These are phyloP conservation scores for Hirudinaria manillensis DNA, from an alignment of 2,888 invertebrate species.

Conservation along the genomic window DNA sequence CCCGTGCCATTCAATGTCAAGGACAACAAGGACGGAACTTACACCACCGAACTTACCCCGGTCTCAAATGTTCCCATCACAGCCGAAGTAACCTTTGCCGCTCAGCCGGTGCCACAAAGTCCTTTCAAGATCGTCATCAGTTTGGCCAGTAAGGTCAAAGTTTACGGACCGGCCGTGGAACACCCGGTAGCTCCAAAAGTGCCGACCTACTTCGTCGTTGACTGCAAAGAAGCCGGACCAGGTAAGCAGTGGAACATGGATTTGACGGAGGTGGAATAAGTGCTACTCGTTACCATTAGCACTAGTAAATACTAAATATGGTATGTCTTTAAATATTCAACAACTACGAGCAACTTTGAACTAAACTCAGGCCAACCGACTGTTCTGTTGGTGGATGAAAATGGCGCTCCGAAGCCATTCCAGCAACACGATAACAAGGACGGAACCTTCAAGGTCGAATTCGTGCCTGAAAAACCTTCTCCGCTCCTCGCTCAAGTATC, in stretches of 20 bases:
- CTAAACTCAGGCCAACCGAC: constrained; percentile 22
- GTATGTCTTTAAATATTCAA: no score
- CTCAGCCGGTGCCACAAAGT: constrained; percentile 72
- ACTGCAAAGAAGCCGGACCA: constrained; percentile 75
- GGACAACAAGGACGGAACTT: constrained; percentile 70
- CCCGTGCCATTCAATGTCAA: constrained; percentile 72
- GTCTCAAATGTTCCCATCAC: constrained; percentile 62
- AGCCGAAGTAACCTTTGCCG: constrained; percentile 75
- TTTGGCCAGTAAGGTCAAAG: constrained; percentile 72
- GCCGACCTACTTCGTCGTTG: constrained; percentile 76
- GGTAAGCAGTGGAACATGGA: constrained; percentile 56
- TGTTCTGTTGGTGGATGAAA: not conserved
- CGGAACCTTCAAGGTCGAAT: constrained; percentile 46
- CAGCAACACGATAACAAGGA: constrained; percentile 60
- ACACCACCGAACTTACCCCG: constrained; percentile 69
- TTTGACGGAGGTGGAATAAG: no score
- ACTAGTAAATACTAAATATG: no score
- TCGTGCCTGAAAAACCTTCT: constrained; percentile 18
- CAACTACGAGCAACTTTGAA: not conserved
- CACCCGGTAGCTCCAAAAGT: constrained; percentile 69
- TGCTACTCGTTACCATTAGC: no score
- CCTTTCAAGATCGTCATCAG: constrained; percentile 68
- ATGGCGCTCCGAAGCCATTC: not conserved
- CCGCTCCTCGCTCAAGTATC: constrained; percentile 22
- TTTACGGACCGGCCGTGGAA: constrained; percentile 78